Evolutionary conservation across 2,113 vertebrate genomes (phyloP), one percentile per base, ranked within the genome.

Genomic region (Rhinogobius similis): DNA sequence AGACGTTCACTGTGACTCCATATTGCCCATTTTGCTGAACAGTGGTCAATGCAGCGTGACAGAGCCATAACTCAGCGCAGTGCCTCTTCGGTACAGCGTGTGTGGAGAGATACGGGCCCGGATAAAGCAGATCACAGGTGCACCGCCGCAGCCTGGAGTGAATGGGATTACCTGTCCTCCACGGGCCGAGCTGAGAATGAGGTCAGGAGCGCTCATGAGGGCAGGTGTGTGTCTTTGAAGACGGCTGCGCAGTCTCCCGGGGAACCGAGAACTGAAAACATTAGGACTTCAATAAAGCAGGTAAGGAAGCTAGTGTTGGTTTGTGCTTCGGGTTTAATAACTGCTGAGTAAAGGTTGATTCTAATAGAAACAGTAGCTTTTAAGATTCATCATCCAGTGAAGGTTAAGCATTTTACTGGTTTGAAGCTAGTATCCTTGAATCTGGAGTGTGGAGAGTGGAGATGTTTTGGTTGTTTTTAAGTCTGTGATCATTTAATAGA

Each of bases 141-240:
- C 75, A 79, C 76, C 46, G 55, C 83, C 86, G 82, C 86, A 72
- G 67, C 76, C 84, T 79, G 78, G 44, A 73, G 85, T 87, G 85
- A 78, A 65, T 83, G 83, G 85, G 66, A 73, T 94, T 91, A 88
- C 39, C 21, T 58, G 87, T 90, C 84, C 82, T 86, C 78, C 79
- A 29, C 75, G 87, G 82, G 70, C 88, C 86, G 74, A 84, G 87
- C 89, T 77, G 81, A 89, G 80, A 89, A 89, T 88, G 85, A 84
- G 87, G 87, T 87, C 87, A 93, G 80, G 81, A 85, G 76, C 86
- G 83, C 73, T 79, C 87, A 92, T 90, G 91, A 90, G 87, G 77
- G 82, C 76, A 86, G 81, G 66, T 90, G 81, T 46, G 68, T 14
- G 52, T 79, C 75, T 84, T 89, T 78, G 75, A 91, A 93, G 88